Evolutionary conservation across 2,113 vertebrate genomes (phyloP).

Genomic region (Circaetus gallicus): DNA sequence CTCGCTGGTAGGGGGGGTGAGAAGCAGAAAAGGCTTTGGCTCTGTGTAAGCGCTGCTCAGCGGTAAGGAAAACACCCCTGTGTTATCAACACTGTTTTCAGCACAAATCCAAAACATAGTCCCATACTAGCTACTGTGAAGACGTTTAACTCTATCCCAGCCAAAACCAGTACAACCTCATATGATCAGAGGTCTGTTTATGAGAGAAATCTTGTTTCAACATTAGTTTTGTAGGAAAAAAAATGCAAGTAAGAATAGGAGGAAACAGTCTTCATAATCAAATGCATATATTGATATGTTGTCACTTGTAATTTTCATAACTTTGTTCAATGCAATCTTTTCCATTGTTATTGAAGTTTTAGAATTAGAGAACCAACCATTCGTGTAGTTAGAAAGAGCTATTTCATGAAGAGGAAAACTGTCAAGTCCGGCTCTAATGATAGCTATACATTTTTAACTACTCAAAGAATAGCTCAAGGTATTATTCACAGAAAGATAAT

Average conservation of each 20-base stretch:
- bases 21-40: not conserved
- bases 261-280: not conserved
- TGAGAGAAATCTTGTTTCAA: not conserved
- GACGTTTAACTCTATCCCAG: not conserved
- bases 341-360: not conserved
- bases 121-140: not conserved
- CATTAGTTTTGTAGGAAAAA: not conserved
- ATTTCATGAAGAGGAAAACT: not conserved
- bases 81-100: not conserved
- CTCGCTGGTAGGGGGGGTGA: not conserved
- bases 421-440: not conserved
- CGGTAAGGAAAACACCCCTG: not conserved
- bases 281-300: not conserved
- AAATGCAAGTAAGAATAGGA: not conserved
- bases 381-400: not conserved
- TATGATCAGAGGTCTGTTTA: not conserved
- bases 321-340: not conserved
- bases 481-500: not conserved
- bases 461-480: not conserved
- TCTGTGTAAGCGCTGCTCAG: not conserved
- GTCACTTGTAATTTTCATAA: not conserved
- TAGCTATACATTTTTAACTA: constrained; percentile 21
- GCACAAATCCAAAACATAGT: not conserved
- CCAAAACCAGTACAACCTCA: not conserved
- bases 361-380: not conserved